Conservation (phyloP, 53 echinoderm and acorn worm genomes). For the Pentamera pediparva region DNA sequence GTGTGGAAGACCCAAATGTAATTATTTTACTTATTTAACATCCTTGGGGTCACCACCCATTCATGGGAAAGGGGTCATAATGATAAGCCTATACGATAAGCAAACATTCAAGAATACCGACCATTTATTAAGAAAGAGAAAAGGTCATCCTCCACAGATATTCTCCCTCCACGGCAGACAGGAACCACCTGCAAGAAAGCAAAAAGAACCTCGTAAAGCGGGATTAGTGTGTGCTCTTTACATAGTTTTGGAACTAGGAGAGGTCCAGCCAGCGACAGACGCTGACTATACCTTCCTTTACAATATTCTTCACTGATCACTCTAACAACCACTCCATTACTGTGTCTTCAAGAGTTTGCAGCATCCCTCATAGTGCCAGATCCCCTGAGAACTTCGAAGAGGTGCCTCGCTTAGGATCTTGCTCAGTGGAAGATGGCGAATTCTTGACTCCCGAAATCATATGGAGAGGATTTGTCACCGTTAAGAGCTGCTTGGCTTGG, state of each 20-base stretch:
- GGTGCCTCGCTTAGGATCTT: no score
- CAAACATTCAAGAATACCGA: slow-evolving; percentile 36
- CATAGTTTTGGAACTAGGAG: background rate
- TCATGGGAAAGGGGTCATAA: no score
- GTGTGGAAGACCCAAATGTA: no score
- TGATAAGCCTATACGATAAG: no score
- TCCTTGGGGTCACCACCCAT: no score
- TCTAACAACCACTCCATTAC: background rate
- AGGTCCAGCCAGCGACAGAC: background rate
- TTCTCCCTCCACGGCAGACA: background rate
- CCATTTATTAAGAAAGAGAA: background rate
- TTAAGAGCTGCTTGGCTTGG: no score
- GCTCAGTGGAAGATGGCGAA: no score
- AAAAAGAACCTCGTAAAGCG: slow-evolving; percentile 61
- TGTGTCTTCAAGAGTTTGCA: background rate
- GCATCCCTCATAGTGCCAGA: background rate
- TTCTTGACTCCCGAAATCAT: no score
- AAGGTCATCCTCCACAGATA: background rate
- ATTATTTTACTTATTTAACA: no score
- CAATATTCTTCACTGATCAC: slow-evolving; percentile 12
- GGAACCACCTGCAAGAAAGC: slow-evolving; percentile 26
- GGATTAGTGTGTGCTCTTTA: slow-evolving; percentile 55
- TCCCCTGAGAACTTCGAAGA: no score
- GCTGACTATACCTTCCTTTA: slow-evolving; percentile 18
- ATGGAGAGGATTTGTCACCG: no score